phyloP scores from a whole-genome alignment of 2,888 invertebrate genomes.

The Steinernema carpocapsae region DNA sequence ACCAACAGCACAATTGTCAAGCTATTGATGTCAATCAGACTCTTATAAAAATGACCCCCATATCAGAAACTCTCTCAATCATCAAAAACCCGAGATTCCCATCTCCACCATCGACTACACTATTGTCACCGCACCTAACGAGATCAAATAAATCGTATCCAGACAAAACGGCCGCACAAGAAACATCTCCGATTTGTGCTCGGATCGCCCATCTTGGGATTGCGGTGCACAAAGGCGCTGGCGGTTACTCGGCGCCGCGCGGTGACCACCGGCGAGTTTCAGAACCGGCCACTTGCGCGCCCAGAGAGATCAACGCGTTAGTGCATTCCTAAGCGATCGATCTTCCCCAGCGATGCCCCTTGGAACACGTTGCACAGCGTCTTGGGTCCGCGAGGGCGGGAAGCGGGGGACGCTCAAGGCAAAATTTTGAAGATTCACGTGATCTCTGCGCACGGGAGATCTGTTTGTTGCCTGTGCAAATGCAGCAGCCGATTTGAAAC shows the following conservation, averaged over 20 bases:
- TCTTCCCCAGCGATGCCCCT: neutral
- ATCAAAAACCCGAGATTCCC: too few relatives aligned
- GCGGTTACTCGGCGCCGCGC: neutral
- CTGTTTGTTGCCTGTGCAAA: slow-evolving; percentile 1
- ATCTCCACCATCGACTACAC: too few relatives aligned
- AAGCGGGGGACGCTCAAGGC: neutral
- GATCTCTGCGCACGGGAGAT: neutral
- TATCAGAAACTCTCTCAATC: too few relatives aligned
- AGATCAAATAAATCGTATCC: too few relatives aligned
- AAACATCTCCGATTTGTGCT: neutral
- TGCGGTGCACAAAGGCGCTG: neutral
- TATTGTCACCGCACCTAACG: too few relatives aligned
- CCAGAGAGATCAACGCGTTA: neutral
- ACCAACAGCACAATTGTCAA: too few relatives aligned
- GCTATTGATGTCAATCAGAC: too few relatives aligned
- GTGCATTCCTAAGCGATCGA: slow-evolving; percentile 22
- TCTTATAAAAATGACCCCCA: too few relatives aligned
- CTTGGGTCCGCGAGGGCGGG: neutral
- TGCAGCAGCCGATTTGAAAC: too few relatives aligned
- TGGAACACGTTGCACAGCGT: neutral
- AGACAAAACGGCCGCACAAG: too few relatives aligned
- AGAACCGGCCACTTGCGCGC: neutral
- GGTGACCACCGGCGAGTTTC: neutral
- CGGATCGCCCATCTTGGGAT: neutral
- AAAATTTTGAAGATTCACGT: neutral